Percentiles rank a stretch among this genome's conserved stretches.
These are phyloP conservation scores for Staurois parvus DNA, from an alignment of 2,797 vertebrate genomes.

Conservation along the genomic window DNA sequence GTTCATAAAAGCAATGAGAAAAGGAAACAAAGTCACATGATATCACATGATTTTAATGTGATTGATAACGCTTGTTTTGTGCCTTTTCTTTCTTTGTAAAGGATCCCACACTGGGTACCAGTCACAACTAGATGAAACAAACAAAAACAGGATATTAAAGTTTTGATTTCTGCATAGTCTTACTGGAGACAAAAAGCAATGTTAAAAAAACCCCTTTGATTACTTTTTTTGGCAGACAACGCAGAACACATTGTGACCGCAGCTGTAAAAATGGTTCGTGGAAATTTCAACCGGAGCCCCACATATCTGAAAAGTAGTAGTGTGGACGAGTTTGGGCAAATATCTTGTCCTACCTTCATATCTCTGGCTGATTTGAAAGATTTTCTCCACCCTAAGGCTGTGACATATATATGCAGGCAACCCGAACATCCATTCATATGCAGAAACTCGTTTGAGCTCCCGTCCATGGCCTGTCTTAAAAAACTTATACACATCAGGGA, in stretches of 20 bases:
- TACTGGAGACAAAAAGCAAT: neutral
- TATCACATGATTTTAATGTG: neutral
- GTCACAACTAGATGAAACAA: neutral
- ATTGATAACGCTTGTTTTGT: neutral
- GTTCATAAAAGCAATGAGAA: neutral
- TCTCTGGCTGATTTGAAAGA: neutral
- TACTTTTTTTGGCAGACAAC: neutral
- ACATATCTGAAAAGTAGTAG: neutral
- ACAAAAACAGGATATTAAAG: neutral
- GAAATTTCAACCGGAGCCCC: neutral
- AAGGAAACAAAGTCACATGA: neutral
- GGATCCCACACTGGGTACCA: neutral
- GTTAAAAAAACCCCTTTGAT: neutral
- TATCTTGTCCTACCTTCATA: neutral
- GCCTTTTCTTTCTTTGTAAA: neutral
- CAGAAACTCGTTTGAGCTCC: no score
- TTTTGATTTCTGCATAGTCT: neutral
- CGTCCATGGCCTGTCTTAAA: no score
- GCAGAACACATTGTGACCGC: neutral
- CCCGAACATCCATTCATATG: no score
- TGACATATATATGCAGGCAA: neutral
- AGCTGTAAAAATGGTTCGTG: neutral
- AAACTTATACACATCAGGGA: no score
- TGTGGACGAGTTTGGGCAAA: neutral
- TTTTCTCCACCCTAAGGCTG: neutral